A percentile compares a stretch with the other conserved stretches of the same genome.
Conservation (phyloP, 2,888 invertebrate species). For the Polylopha cassiicola region DNA sequence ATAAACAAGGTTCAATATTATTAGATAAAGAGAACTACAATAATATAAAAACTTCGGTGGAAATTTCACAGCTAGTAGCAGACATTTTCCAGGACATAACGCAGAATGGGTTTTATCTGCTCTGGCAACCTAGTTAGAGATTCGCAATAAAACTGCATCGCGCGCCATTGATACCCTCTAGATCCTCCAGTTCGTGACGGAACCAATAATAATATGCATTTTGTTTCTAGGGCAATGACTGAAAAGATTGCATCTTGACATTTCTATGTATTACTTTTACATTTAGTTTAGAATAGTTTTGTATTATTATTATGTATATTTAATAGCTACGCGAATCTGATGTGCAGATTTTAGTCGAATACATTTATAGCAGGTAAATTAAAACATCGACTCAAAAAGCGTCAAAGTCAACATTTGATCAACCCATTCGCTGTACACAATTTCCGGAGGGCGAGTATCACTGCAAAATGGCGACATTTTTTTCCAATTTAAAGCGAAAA, state of each 20-base stretch:
- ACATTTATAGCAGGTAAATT: too few species aligned
- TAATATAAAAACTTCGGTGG: constrained; percentile 9
- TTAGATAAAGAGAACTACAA: constrained; percentile 15
- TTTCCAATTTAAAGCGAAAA: constrained; percentile 36
- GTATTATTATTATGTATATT: too few species aligned
- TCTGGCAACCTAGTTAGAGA: constrained; percentile 26
- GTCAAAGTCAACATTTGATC: not conserved
- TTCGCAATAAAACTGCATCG: constrained; percentile 28
- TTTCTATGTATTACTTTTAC: too few species aligned
- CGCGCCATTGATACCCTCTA: constrained; percentile 10
- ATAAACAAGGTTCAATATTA: too few species aligned
- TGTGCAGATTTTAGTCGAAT: too few species aligned
- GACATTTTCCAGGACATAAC: constrained; percentile 16
- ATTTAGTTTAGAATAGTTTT: too few species aligned
- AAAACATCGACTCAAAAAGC: too few species aligned
- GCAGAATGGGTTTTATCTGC: constrained; percentile 23
- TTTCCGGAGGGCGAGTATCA: not conserved
- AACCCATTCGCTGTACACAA: not conserved
- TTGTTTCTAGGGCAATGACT: too few species aligned
- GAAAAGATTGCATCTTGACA: too few species aligned
- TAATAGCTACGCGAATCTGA: too few species aligned
- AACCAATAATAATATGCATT: too few species aligned
- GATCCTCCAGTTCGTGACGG: too few species aligned
- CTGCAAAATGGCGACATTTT: constrained; percentile 18
- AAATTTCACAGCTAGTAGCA: constrained; percentile 2